These are phyloP conservation scores for Procambarus clarkii DNA, from an alignment of 1,140 invertebrate genomes.

Conservation along the genomic window DNA sequence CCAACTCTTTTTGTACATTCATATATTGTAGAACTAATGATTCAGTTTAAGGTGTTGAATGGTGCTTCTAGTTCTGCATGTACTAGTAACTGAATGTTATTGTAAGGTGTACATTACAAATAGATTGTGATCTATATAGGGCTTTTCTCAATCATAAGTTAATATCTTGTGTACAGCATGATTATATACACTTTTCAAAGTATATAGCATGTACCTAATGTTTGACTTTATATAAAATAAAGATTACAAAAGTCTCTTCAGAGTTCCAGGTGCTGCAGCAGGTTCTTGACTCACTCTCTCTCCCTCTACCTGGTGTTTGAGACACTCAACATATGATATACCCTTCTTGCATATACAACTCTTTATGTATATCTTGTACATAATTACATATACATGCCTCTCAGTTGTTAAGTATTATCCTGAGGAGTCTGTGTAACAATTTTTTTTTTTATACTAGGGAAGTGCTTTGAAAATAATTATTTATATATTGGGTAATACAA, in stretches of 20 bases:
- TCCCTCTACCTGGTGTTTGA: constrained; percentile 3
- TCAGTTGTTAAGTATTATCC: neutral
- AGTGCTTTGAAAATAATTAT: constrained; percentile 19
- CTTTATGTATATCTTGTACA: constrained; percentile 35
- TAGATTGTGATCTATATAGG: constrained; percentile 61
- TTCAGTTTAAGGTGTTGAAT: constrained; percentile 58
- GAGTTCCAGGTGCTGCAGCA: neutral
- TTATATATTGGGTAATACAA: neutral
- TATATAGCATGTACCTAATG: neutral
- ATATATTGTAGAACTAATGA: constrained; percentile 53
- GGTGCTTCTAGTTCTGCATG: constrained; percentile 67
- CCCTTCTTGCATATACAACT: constrained; percentile 22
- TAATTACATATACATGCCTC: constrained; percentile 26
- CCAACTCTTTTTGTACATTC: constrained; percentile 65
- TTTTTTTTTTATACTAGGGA: constrained; percentile 27
- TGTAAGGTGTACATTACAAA: constrained; percentile 54
- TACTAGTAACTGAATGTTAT: constrained; percentile 46
- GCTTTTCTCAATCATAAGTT: constrained; percentile 40
- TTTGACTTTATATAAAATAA: neutral
- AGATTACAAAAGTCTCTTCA: neutral
- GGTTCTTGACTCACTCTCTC: neutral
- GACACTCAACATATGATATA: constrained; percentile 22
- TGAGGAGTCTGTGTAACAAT: constrained; percentile 39
- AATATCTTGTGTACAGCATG: constrained; percentile 35
- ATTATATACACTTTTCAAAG: neutral